Evolutionary conservation across 2,888 invertebrate genomes (phyloP).

Genomic region (Hypselothyrea guttata): DNA sequence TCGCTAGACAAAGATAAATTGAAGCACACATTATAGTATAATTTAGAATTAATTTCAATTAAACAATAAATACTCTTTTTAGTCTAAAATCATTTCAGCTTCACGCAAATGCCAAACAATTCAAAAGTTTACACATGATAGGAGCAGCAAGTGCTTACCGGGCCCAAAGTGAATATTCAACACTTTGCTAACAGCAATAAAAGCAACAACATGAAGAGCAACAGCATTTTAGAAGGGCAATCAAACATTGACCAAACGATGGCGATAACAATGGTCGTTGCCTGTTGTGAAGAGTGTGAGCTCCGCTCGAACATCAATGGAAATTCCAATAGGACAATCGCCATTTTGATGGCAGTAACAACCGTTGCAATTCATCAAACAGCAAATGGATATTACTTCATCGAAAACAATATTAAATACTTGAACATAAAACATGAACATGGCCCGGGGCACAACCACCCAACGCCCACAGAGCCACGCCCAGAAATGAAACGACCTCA

Average conservation of each 20-base stretch:
- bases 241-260: slow-evolving; percentile 28
- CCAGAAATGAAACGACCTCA: slow-evolving; percentile 53
- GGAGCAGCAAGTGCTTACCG: background rate
- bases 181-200: slow-evolving; percentile 23
- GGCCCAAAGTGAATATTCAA: slow-evolving; percentile 15
- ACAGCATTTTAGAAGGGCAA: slow-evolving; percentile 28
- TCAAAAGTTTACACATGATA: slow-evolving; percentile 5
- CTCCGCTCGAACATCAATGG: slow-evolving; percentile 48
- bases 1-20: no score
- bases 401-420: slow-evolving; percentile 76
- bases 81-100: no score
- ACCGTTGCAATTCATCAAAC: slow-evolving; percentile 73
- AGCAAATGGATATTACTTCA: slow-evolving; percentile 74
- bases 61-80: no score
- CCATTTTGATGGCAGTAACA: slow-evolving; percentile 55
- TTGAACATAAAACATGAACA: slow-evolving; percentile 62
- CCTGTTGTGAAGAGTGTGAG: slow-evolving; percentile 8
- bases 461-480: slow-evolving; percentile 13
- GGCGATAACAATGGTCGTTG: slow-evolving; percentile 8
- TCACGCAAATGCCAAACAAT: background rate
- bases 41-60: no score
- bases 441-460: slow-evolving; percentile 21
- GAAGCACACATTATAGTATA: no score
- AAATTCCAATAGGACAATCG: slow-evolving; percentile 58
- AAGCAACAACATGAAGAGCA: slow-evolving; percentile 9